Percentiles rank a stretch among this genome's conserved stretches.
Evolutionary conservation across 2,113 vertebrate species (phyloP).

Genomic region (Rhinoptilus africanus): DNA sequence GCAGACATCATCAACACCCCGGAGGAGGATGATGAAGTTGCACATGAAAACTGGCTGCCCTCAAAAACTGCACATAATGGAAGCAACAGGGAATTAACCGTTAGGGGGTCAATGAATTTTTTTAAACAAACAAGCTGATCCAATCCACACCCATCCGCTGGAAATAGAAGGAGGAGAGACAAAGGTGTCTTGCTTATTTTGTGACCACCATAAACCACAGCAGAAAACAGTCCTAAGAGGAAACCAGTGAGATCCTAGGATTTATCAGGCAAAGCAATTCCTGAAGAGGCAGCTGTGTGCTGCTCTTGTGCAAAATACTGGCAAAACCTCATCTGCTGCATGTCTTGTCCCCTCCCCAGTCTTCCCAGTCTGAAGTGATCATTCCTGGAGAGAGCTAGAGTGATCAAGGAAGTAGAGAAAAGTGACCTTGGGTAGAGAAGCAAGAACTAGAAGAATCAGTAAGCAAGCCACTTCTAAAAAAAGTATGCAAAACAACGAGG

Average conservation of each 20-base stretch:
- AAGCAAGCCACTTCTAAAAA: neutral
- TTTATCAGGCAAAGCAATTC: neutral
- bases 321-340: neutral
- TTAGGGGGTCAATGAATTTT: neutral
- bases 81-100: neutral
- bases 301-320: neutral
- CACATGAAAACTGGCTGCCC: neutral
- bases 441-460: neutral
- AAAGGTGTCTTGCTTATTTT: neutral
- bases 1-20: neutral
- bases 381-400: neutral
- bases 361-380: neutral
- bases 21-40: accelerated
- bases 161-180: neutral
- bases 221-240: neutral
- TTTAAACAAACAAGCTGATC: neutral
- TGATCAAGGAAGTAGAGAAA: neutral
- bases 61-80: neutral
- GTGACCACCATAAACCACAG: neutral
- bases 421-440: neutral
- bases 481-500: neutral
- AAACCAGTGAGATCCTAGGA: neutral
- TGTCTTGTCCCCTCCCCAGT: neutral
- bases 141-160: neutral
- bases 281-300: neutral